phyloP scores from a whole-genome alignment of 2,797 vertebrate species.

The Anguilla marmorata region DNA sequence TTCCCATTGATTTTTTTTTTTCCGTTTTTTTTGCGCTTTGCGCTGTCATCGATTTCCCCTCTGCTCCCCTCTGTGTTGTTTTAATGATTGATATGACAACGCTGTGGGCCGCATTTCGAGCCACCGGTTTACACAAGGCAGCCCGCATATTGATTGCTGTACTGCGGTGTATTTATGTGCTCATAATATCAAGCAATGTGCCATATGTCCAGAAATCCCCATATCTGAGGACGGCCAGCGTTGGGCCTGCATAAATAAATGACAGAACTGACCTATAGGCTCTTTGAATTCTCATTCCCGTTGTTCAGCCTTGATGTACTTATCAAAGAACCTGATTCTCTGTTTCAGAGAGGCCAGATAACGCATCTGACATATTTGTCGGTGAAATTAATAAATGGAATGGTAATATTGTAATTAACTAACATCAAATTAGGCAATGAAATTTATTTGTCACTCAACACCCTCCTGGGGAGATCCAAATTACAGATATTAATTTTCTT shows the following conservation, averaged over 20 bases:
- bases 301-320: slow-evolving; percentile 12
- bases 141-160: slow-evolving; percentile 29
- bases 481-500: not conserved
- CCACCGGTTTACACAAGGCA: slow-evolving; percentile 38
- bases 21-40: slow-evolving; percentile 30
- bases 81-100: slow-evolving; percentile 50
- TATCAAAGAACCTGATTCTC: slow-evolving; percentile 17
- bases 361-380: not conserved
- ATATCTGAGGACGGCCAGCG: not conserved
- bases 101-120: slow-evolving; percentile 30
- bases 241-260: not conserved
- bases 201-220: slow-evolving; percentile 27
- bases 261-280: not conserved
- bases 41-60: slow-evolving; percentile 51
- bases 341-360: not conserved
- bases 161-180: slow-evolving; percentile 26
- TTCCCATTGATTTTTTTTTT: slow-evolving; percentile 49
- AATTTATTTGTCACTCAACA: not conserved
- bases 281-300: slow-evolving; percentile 22
- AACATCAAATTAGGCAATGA: not conserved
- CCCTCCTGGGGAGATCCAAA: not conserved
- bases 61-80: slow-evolving; percentile 44
- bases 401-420: not conserved
- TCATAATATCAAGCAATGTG: slow-evolving; percentile 29
- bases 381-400: not conserved